These are phyloP conservation scores for Coracopsis vasa DNA, from an alignment of 2,113 vertebrate genomes.

Conservation along the genomic window DNA sequence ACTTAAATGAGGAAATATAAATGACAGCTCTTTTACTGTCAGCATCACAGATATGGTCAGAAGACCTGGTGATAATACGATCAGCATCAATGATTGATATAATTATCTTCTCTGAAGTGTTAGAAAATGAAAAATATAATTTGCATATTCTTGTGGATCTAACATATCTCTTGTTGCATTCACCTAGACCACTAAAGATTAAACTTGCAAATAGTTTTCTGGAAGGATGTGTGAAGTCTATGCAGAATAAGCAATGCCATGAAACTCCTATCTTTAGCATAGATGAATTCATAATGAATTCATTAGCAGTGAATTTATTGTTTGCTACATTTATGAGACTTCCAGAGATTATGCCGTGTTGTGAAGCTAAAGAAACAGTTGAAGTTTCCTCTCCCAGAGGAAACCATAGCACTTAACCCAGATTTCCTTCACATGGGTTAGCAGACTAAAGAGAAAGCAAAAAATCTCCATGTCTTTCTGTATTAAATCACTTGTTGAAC, in stretches of 20 bases:
- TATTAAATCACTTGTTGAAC: neutral
- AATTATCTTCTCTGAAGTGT: neutral
- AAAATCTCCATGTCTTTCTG: neutral
- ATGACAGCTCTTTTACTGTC: neutral
- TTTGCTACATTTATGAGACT: neutral
- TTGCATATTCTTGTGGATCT: neutral
- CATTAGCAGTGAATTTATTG: neutral
- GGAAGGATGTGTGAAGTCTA: neutral
- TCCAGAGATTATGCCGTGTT: neutral
- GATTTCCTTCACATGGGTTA: neutral
- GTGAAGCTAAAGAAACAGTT: neutral
- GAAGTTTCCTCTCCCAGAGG: neutral
- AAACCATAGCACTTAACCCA: neutral
- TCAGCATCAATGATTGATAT: neutral
- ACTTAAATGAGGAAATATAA: neutral
- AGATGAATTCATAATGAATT: neutral
- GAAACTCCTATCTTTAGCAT: neutral
- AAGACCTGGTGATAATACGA: neutral
- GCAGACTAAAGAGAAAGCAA: neutral
- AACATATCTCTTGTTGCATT: neutral
- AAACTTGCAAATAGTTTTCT: neutral
- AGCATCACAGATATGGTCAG: neutral
- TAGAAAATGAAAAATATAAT: neutral
- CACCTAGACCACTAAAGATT: neutral
- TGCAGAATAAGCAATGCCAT: neutral